Evolutionary conservation across 2,888 invertebrate genomes (phyloP).

Genomic region (Portevinia maculata): DNA sequence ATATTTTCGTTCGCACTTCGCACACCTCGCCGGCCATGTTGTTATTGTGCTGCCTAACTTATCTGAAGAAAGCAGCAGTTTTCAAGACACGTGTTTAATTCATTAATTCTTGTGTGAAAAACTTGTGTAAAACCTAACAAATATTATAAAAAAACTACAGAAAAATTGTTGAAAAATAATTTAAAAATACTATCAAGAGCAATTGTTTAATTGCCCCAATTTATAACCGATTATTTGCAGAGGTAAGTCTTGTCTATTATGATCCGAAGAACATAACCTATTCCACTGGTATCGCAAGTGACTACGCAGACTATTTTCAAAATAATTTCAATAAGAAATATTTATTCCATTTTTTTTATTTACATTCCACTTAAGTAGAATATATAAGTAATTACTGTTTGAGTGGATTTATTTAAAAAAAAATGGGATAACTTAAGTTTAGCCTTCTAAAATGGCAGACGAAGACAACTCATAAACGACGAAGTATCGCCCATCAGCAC

Average conservation of each 20-base stretch:
- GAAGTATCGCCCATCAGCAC: constrained; percentile 13
- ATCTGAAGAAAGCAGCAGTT: constrained; percentile 76
- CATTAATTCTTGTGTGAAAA: constrained; percentile 70
- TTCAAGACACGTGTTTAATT: constrained; percentile 82
- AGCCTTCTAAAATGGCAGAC: constrained; percentile 7
- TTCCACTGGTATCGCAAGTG: constrained; percentile 77
- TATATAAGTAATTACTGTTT: neutral
- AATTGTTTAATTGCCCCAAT: constrained; percentile 62
- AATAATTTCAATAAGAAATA: neutral
- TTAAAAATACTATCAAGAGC: constrained; percentile 57
- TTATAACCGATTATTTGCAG: constrained; percentile 75
- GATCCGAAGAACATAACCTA: constrained; percentile 78
- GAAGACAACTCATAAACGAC: constrained; percentile 15
- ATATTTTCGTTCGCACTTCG: constrained; percentile 58
- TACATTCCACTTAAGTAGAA: neutral
- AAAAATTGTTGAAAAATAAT: constrained; percentile 69
- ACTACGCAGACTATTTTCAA: constrained; percentile 61
- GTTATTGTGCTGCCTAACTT: constrained; percentile 77
- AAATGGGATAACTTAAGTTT: neutral
- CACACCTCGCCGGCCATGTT: constrained; percentile 77
- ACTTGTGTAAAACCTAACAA: constrained; percentile 65
- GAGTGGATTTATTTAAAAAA: no score
- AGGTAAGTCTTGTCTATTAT: constrained; percentile 76
- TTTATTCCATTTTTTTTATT: neutral
- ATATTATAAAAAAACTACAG: constrained; percentile 52